Evolutionary conservation across 2,888 invertebrate species (phyloP), one percentile per base, ranked within the genome.

Genomic region (Dysmachus trigonus): DNA sequence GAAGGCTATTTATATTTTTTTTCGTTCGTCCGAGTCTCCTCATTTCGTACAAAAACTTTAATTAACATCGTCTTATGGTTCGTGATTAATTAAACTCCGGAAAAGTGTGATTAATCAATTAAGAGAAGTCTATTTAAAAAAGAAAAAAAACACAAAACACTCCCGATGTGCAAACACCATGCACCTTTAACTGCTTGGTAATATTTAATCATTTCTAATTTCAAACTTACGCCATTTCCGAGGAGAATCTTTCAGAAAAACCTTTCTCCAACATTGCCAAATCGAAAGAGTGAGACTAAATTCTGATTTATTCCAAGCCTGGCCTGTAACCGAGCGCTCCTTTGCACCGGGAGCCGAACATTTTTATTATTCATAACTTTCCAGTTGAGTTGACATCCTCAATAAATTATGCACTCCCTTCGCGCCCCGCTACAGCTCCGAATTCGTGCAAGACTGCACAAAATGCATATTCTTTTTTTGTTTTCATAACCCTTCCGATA

Each of bases 301-400:
- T 22, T 77, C 77, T 47, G 47, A 77, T 77, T 77, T 77, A 77
- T 77, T 27, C 30, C 47, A 10, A 18, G 47, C 27, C 77, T 27
- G 47, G 47, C 10, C 15, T 22, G 30, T 30, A 41, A n/a, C 47
- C 27, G 13, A 3, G 77, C 13, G 6, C 15, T 73, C 33, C 31
- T 77, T 15, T 76, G 47, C 77, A 27, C 47, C n/a, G 47, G 47
- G 27, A 77, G 47, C 47, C 77, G 77, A 27, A 47, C 41, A 77
- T 47, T 77, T 77, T 77, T 77, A 77, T 77, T 86, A 86, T 86
- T 86, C 86, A 86, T 86, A 86, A 86, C 84, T 86, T 86, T 79
- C 72, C 86, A 84, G 85, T 79, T 86, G 86, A 73, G 33, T 47
- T 85, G 85, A 85, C 86, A 85, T 38, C 31, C 79, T 82, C 86